Percentiles rank a stretch among this genome's conserved stretches.
phyloP scores from a whole-genome alignment of 1,140 invertebrate species.

The Apis mellifera region Amel_HAv3.1 CM009935.2:9657501-9658000 shows the following conservation, averaged over 20 bases:
- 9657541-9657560: conserved; percentile 30
- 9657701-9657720: neutral
- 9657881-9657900: conserved; percentile 64
- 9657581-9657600: conserved; percentile 53
- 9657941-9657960: neutral
- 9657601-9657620: conserved; percentile 41
- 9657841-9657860: conserved; percentile 66
- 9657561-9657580: conserved; percentile 56
- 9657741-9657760: neutral
- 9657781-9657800: conserved; percentile 43
- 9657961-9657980: neutral
- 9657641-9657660: conserved; percentile 64
- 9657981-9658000: neutral
- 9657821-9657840: conserved; percentile 73
- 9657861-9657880: conserved; percentile 60
- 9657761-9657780: neutral
- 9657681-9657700: conserved; percentile 1
- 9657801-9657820: conserved; percentile 60
- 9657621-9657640: conserved; percentile 35
- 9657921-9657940: conserved; percentile 63
- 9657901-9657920: conserved; percentile 62
- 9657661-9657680: conserved; percentile 50
- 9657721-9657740: neutral
- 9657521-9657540: conserved; percentile 16
- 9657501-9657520: neutral